Base-by-base conservation (phyloP, 2,888 invertebrate genomes). In the Siphonodentalium dalli region DNA sequence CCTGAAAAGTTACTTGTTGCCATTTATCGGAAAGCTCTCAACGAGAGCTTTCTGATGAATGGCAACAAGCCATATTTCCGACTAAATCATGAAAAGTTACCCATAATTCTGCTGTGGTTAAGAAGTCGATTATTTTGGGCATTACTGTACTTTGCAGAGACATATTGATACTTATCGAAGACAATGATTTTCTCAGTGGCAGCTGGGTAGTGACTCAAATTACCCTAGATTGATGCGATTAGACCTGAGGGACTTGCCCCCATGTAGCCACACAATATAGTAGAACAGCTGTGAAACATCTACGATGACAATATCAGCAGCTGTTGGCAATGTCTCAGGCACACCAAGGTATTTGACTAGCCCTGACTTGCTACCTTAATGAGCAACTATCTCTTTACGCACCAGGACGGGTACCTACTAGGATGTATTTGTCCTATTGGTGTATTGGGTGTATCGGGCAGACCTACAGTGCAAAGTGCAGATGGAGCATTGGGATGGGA, bases 91-190 rank as follows among this genome's bases (percentile, higher is more conserved):
- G n/a, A n/a, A n/a, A n/a, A n/a, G n/a, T n/a, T n/a, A n/a, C n/a
- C n/a, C n/a, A n/a, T n/a, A n/a, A n/a, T n/a, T n/a, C n/a, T n/a
- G n/a, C n/a, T n/a, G n/a, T n/a, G n/a, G n/a, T n/a, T n/a, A n/a
- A n/a, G n/a, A n/a, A n/a, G n/a, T n/a, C n/a, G n/a, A n/a, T n/a
- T n/a, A n/a, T n/a, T n/a, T n/a, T n/a, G n/a, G n/a, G n/a, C n/a
- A n/a, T n/a, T n/a, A n/a, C n/a, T n/a, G n/a, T n/a, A 43, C 41
- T 51, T 54, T 37, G 50, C 54, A 28, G 54, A 51, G 2, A 54
- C 28, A 26, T 38, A 24, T n/a, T 51, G 23, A 31, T 43, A 51
- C 39, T 44, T 49, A 39, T 54, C 44, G 26, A 51, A 54, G 33
- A 54, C 49, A 50, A 54, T 26, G 27, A 43, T 51, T 37, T 54